These are phyloP conservation scores for Dicyrtomina minuta DNA, from an alignment of 2,888 invertebrate species.

Conservation along the genomic window DNA sequence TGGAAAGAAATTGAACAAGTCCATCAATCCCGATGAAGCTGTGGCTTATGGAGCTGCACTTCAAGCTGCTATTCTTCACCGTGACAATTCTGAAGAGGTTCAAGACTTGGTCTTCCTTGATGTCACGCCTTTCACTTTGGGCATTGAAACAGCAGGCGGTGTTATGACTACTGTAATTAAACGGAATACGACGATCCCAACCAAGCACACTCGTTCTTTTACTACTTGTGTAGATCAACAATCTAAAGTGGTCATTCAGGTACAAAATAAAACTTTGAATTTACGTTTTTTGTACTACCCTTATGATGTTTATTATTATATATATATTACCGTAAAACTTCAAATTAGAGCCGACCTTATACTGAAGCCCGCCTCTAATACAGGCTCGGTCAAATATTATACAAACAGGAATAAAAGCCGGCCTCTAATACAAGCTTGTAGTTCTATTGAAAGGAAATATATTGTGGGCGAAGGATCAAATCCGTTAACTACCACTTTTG, in stretches of 20 bases:
- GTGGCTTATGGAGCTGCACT: conserved; percentile 96
- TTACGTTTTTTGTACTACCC: too few relatives aligned
- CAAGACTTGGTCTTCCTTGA: conserved; percentile 68
- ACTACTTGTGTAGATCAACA: conserved; percentile 71
- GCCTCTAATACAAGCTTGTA: too few relatives aligned
- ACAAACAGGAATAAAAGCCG: too few relatives aligned
- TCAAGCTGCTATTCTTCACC: conserved; percentile 91
- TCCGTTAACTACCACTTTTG: too few relatives aligned
- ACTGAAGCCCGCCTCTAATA: too few relatives aligned
- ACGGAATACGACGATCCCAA: conserved; percentile 68
- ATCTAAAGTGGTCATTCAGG: conserved; percentile 65
- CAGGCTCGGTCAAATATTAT: too few relatives aligned
- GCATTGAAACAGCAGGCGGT: conserved; percentile 72
- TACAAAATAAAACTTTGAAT: conserved; percentile 57
- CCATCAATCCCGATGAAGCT: too few relatives aligned
- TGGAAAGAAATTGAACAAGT: conserved; percentile 92
- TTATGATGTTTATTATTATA: too few relatives aligned
- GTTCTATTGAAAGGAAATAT: too few relatives aligned
- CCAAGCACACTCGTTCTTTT: conserved; percentile 64
- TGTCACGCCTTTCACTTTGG: conserved; percentile 68
- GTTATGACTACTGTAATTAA: conserved; percentile 70
- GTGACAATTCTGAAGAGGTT: conserved; percentile 65
- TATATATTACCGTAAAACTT: too few relatives aligned
- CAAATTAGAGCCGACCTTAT: too few relatives aligned
- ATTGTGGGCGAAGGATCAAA: too few relatives aligned